Base-by-base conservation (phyloP, 2,797 vertebrate species). In the Parotocinclus haroldoi region DNA sequence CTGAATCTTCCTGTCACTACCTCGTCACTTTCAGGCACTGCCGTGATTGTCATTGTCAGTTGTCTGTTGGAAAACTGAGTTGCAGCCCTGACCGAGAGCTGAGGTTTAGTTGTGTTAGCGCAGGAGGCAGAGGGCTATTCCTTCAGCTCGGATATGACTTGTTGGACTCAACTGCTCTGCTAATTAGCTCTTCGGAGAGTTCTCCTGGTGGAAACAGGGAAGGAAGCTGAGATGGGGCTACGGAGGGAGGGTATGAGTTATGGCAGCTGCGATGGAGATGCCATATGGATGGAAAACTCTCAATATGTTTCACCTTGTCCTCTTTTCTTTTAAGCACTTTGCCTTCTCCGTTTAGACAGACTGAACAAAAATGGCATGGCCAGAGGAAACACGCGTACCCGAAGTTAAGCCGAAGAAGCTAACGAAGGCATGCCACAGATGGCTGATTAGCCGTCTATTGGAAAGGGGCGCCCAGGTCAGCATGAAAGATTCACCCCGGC, bases 101-200 rank as follows among this genome's bases (percentile, higher is more conserved):
- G 91, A 44, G 19, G 7, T 46, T 46, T 46, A 16, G 48, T 37
- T 8, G 14, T n/a, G 56, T 66, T 36, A 61, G 71, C 12, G 10
- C 18, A 37, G 14, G 38, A 61, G 54, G 38, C 61, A 87, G 87
- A 90, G 86, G 83, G 92, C 92, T 92, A 86, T 91, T 91, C 92
- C 92, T 93, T 92, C 91, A 86, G 91, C 92, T 95, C 94, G 88
- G 79, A 84, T 75, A 92, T 93, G 93, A 86, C 92, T 93, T 94
- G 85, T 92, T 93, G 93, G 93, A 94, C 92, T 93, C 88, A 80
- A 88, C 91, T 95, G 91, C 91, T 89, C 89, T 91, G 85, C 95
- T 98, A 98, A 98, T 99, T 97, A 98, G 95, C 94, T 98, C 96
- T 98, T 96, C 92, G 91, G 96, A 99, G 96, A 99, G 91, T 98